These are phyloP conservation scores for Heliocidaris erythrogramma DNA, from an alignment of 35 echinoderm and acorn worm species.

Conservation along the genomic window DNA sequence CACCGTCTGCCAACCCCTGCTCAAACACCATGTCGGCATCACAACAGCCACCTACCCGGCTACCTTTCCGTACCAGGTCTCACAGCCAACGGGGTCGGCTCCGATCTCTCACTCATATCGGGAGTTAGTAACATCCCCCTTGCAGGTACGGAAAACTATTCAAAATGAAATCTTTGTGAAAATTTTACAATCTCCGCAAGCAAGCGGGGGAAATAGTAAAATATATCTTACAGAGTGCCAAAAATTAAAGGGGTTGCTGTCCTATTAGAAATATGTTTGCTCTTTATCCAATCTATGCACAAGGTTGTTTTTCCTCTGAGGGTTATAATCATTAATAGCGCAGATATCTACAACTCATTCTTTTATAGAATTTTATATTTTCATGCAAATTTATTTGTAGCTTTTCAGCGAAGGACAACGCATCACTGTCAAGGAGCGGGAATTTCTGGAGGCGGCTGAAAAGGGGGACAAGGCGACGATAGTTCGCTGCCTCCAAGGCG, in stretches of 20 bases:
- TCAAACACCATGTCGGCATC: conserved; percentile 28
- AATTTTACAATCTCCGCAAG: too few relatives aligned
- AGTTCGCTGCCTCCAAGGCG: conserved; percentile 68
- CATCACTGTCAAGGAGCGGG: conserved; percentile 75
- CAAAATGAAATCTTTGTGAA: too few relatives aligned
- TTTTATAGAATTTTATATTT: background rate
- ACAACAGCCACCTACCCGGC: conserved; percentile 31
- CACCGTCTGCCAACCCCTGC: conserved; percentile 37
- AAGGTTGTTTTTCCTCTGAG: background rate
- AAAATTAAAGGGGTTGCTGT: too few relatives aligned
- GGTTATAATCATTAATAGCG: too few relatives aligned
- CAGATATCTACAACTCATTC: background rate
- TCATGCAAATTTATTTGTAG: conserved; percentile 33
- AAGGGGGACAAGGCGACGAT: conserved; percentile 94
- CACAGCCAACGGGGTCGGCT: conserved; percentile 42
- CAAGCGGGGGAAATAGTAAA: too few relatives aligned
- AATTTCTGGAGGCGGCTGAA: conserved; percentile 94
- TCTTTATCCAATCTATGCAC: background rate
- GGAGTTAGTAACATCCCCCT: conserved; percentile 85
- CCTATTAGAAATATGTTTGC: background rate
- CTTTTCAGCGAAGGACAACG: conserved; percentile 96
- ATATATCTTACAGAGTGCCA: too few relatives aligned
- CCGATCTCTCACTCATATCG: conserved; percentile 71
- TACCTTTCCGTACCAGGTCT: conserved; percentile 12
- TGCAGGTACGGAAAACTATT: background rate